phyloP scores from a whole-genome alignment of 1,140 invertebrate genomes.

The Pseudomyrmex concolor region DNA sequence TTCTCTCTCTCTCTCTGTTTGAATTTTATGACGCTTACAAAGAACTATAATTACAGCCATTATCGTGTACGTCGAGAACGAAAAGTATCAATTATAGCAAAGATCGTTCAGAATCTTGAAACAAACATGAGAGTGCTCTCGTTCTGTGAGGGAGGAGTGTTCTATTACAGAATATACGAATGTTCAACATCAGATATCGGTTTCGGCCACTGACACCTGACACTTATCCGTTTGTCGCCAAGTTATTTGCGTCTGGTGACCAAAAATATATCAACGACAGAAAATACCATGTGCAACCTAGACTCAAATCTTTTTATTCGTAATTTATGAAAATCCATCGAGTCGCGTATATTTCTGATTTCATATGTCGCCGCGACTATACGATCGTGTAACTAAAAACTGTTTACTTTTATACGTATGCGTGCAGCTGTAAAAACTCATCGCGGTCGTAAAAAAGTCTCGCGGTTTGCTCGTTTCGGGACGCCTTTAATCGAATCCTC shows the following conservation, averaged over 20 bases:
- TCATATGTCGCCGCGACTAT: no score
- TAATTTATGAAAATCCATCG: no score
- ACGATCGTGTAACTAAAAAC: no score
- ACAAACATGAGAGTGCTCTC: slow-evolving; percentile 21
- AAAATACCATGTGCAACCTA: not conserved
- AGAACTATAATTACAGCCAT: slow-evolving; percentile 15
- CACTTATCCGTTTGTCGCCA: slow-evolving; percentile 54
- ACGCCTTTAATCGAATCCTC: slow-evolving; percentile 48
- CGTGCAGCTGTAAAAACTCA: slow-evolving; percentile 24
- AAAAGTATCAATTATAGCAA: slow-evolving; percentile 4
- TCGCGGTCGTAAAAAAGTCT: no score
- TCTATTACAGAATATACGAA: slow-evolving; percentile 58
- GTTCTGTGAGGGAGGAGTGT: slow-evolving; percentile 8
- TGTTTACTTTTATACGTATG: slow-evolving; percentile 2
- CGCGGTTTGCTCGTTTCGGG: slow-evolving; percentile 18
- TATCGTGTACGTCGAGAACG: slow-evolving; percentile 3
- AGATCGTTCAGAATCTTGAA: slow-evolving; percentile 31
- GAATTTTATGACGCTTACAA: not conserved
- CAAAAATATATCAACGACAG: slow-evolving; percentile 9
- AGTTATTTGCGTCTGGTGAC: slow-evolving; percentile 36
- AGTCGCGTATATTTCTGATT: no score
- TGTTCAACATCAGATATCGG: slow-evolving; percentile 54
- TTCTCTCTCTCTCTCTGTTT: not conserved
- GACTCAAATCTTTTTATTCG: no score
- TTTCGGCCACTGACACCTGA: slow-evolving; percentile 50